phyloP scores from a whole-genome alignment of 2,797 vertebrate species.

The Potorous gilbertii region DNA sequence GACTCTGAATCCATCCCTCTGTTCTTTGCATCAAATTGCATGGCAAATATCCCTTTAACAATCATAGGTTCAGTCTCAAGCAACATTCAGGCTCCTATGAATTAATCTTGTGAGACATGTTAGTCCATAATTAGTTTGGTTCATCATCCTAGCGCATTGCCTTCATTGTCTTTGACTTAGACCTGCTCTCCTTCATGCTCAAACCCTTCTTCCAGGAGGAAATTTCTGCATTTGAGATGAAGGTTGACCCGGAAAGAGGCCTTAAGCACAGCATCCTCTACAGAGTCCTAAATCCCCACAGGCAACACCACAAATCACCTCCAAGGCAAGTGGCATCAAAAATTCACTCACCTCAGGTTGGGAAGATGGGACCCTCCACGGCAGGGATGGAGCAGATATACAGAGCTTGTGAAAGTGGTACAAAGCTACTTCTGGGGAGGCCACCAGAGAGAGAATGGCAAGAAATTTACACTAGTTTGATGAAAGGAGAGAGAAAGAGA shows the following conservation, averaged over 20 bases:
- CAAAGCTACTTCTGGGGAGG: background rate
- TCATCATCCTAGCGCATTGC: background rate
- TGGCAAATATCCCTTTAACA: background rate
- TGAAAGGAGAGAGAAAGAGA: background rate
- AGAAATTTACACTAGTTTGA: background rate
- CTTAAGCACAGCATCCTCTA: background rate
- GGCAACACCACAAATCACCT: background rate
- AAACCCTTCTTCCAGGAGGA: background rate
- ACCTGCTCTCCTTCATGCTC: background rate
- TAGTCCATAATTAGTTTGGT: background rate
- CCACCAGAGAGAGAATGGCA: background rate
- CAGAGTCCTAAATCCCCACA: background rate
- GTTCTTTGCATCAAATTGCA: background rate
- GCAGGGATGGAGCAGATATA: background rate
- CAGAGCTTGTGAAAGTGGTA: background rate
- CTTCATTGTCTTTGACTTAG: background rate
- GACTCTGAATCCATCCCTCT: background rate
- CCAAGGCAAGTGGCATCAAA: background rate
- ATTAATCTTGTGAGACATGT: background rate
- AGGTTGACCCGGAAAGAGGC: background rate
- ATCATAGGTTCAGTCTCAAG: background rate
- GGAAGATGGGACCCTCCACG: background rate
- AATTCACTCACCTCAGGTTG: background rate
- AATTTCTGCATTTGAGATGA: background rate
- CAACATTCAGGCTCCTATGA: background rate